phyloP scores from a whole-genome alignment of 2,888 invertebrate species.

The Spicauda simplicius region DNA sequence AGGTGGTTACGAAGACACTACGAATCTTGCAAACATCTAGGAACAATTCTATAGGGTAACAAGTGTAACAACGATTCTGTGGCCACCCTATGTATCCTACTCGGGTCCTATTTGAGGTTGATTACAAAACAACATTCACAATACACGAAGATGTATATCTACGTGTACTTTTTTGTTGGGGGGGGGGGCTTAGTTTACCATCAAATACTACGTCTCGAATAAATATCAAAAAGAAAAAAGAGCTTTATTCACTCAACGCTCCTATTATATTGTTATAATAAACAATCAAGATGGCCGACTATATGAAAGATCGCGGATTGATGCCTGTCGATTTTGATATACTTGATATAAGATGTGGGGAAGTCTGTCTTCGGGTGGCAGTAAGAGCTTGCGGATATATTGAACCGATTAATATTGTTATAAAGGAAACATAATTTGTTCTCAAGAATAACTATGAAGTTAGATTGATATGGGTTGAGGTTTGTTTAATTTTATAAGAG shows the following conservation, averaged over 20 bases:
- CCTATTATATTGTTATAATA: conserved; percentile 46
- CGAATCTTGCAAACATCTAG: too few species aligned
- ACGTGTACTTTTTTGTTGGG: too few species aligned
- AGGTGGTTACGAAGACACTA: too few species aligned
- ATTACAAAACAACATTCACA: too few species aligned
- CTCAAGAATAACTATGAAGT: not conserved
- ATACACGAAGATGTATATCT: too few species aligned
- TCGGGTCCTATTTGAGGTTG: too few species aligned
- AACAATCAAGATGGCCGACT: conserved; percentile 40
- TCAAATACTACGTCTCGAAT: not conserved
- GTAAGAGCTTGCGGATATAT: conserved; percentile 46
- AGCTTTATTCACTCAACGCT: conserved; percentile 43
- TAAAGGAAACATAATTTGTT: conserved; percentile 1
- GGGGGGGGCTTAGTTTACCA: too few species aligned
- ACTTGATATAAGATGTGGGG: conserved; percentile 22
- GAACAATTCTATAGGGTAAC: too few species aligned
- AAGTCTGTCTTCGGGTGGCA: conserved; percentile 45
- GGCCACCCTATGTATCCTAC: too few species aligned
- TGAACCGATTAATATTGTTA: conserved; percentile 21
- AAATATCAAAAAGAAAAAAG: conserved; percentile 26
- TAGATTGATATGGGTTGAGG: not conserved
- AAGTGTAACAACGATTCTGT: too few species aligned
- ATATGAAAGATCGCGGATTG: conserved; percentile 39
- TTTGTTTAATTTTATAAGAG: too few species aligned
- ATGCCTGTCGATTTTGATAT: conserved; percentile 25